Evolutionary conservation across 2,113 vertebrate species (phyloP), one percentile per base, ranked within the genome.

Genomic region (Planiliza haematocheilus): DNA sequence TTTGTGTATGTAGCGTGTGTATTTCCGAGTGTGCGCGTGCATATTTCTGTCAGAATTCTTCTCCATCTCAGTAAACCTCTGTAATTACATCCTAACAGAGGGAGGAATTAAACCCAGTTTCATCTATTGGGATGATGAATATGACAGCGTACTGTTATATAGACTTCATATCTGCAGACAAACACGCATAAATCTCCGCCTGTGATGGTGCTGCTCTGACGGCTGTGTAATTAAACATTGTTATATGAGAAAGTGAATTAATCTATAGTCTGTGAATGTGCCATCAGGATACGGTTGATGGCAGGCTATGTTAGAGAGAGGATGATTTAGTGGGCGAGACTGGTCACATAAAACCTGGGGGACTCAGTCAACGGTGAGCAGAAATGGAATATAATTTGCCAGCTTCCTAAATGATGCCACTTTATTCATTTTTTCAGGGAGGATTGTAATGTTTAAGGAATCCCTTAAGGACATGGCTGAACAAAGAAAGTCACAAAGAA

Each of bases 181-280:
- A 89, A 90, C 89, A 89, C 73, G 71, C 81, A 90, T 88, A 90
- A 90, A 89, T 89, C 85, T 86, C 70, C 49, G 83, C 79, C 77
- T 68, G 79, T 88, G 89, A 90, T 86, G 81, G 86, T 38, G 76
- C 83, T 75, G 86, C 85, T 88, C 89, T 86, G 88, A 92, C 87
- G 85, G 86, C 87, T 86, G 86, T 87, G 87, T 90, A 92, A 92
- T 92, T 91, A 92, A 91, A 91, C 88, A 88, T 89, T 90, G 88
- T 91, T 90, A 91, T 89, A 85, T 82, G 85, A 86, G 84, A 87
- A 84, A 89, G 84, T 88, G 86, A 90, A 92, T 90, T 81, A 88
- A 88, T 90, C 87, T 79, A 82, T 84, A 87, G 87, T 86, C 81
- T 87, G 86, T 84, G 88, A 89, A 89, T 87, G 86, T 89, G 88